Base-by-base conservation (phyloP, 2,797 vertebrate genomes). In the Ara ararauna region DNA sequence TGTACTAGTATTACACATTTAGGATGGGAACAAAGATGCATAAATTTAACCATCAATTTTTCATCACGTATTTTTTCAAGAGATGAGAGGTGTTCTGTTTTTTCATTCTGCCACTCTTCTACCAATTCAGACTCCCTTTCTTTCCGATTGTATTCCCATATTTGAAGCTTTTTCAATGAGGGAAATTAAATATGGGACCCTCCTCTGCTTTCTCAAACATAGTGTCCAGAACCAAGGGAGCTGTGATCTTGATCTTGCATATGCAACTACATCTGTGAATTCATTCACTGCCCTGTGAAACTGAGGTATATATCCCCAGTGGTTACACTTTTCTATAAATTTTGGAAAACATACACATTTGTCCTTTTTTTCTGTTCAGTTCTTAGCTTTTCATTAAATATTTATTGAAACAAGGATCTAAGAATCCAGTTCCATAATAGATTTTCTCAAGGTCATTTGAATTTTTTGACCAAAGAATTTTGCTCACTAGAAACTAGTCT, bases 321-420 rank as follows among this genome's bases (percentile, higher is more conserved):
- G 45, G 42, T 47, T 30, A 51, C 14, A 51, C 30, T 91, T 81
- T 87, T 42, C 50, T 77, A 23, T 51, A 86, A 81, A 85, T 75
- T 83, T 68, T 85, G 9, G 14, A 34, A 90, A 96, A 38, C 23
- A 53, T 68, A 87, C 92, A 54, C 1, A 5, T 73, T 86, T 87
- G 19, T 67, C 13, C 34, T 78, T 64, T 60, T 44, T 54, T 81
- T 21, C 21, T 75, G 12, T 83, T 91, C 80, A 58, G 15, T 66
- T 88, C 70, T 61, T 80, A 61, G 22, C 6, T 90, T 86, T 90
- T 85, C 40, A 78, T 94, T 72, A 92, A 90, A 60, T 85, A 76
- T 93, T 74, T 91, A 70, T 83, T 90, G 54, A 80, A 92, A 88
- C 0, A 4, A 85, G n/a, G 5, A 40, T 85, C 50, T 89, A 64